A percentile compares a stretch with the other conserved stretches of the same genome.
These are phyloP conservation scores for Drosophila prosaltans DNA, from an alignment of 1,140 invertebrate genomes.

Conservation along the genomic window DNA sequence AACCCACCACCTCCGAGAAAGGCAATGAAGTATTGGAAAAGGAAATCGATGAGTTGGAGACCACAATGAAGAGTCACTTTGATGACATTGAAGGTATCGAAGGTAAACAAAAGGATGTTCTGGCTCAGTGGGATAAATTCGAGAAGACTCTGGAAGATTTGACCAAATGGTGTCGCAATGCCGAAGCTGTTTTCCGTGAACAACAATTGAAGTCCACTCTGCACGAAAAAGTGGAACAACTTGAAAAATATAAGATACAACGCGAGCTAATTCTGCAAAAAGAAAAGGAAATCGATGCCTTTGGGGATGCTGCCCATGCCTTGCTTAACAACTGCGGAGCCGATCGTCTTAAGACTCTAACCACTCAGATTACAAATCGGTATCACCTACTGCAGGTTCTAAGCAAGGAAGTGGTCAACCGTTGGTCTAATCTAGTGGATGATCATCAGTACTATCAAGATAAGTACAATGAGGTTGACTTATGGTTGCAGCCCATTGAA, in stretches of 20 bases:
- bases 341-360: constrained; percentile 93
- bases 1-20: constrained; percentile 91
- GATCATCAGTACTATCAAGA: constrained; percentile 93
- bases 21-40: constrained; percentile 89
- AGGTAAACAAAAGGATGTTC: constrained; percentile 88
- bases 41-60: constrained; percentile 89
- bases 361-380: constrained; percentile 94
- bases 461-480: constrained; percentile 89
- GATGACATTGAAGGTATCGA: constrained; percentile 87
- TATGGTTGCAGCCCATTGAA: constrained; percentile 91
- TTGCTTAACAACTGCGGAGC: constrained; percentile 92
- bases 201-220: constrained; percentile 92
- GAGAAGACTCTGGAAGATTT: constrained; percentile 91
- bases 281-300: constrained; percentile 93
- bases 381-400: constrained; percentile 93
- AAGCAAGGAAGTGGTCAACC: constrained; percentile 94
- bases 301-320: constrained; percentile 94
- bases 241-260: constrained; percentile 89
- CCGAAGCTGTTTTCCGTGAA: constrained; percentile 92
- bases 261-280: constrained; percentile 89
- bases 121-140: constrained; percentile 94
- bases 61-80: constrained; percentile 87
- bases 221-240: constrained; percentile 90
- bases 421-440: constrained; percentile 92
- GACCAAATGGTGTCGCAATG: constrained; percentile 92